phyloP scores from a whole-genome alignment of 2,797 vertebrate species.

The Pelodytes ibericus region DNA sequence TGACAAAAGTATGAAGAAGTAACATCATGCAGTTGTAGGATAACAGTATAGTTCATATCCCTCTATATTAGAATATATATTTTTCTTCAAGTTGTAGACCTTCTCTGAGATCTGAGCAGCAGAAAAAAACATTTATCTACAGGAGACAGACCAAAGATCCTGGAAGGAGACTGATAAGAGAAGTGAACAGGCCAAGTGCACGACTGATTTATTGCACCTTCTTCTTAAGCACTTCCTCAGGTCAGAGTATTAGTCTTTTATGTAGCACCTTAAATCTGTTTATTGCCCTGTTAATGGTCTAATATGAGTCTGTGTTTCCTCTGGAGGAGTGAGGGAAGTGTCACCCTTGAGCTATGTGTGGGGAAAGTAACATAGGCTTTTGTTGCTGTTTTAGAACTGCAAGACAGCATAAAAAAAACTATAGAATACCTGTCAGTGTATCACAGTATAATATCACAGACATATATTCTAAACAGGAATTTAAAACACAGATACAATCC shows the following conservation, averaged over 20 bases:
- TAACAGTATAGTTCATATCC: neutral
- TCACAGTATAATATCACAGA: no score
- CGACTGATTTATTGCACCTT: constrained; percentile 72
- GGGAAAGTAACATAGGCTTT: no score
- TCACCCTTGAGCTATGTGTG: constrained; percentile 15
- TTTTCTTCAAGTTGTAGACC: neutral
- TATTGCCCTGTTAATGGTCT: constrained; percentile 62
- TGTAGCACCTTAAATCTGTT: constrained; percentile 68
- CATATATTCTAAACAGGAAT: no score
- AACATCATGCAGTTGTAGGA: no score
- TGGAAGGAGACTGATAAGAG: constrained; percentile 59
- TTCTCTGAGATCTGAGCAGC: neutral
- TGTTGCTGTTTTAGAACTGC: no score
- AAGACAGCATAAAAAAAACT: no score
- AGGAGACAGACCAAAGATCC: constrained; percentile 63
- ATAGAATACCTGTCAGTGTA: no score
- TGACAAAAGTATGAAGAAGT: no score
- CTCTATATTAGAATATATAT: neutral
- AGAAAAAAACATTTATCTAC: constrained; percentile 60
- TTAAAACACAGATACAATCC: no score
- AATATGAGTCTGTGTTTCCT: constrained; percentile 43
- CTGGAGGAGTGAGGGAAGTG: constrained; percentile 1
- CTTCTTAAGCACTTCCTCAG: constrained; percentile 77
- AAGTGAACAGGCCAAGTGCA: constrained; percentile 57
- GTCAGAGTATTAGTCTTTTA: constrained; percentile 77